Percentiles rank a stretch among this genome's conserved stretches.
Conservation (phyloP, 1,140 invertebrate species). For the Drosophila yakuba region DNA sequence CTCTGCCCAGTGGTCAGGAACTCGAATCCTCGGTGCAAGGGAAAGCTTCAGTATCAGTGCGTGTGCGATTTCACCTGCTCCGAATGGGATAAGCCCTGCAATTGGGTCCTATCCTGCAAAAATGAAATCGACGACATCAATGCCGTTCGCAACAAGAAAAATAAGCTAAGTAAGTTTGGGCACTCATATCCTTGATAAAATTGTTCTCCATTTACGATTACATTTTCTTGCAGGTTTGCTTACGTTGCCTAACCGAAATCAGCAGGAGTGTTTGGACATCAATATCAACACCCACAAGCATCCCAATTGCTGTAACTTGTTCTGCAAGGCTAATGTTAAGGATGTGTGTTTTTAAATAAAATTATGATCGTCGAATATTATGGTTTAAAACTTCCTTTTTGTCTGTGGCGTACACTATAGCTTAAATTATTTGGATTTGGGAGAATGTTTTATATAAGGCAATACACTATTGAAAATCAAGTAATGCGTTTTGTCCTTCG, state of each 20-base stretch:
- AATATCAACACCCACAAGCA: slow-evolving; percentile 24
- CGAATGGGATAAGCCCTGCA: slow-evolving; percentile 48
- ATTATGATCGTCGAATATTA: not conserved
- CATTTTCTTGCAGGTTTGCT: slow-evolving; percentile 11
- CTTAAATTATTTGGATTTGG: too few relatives aligned
- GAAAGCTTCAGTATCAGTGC: slow-evolving; percentile 16
- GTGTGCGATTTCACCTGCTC: slow-evolving; percentile 51
- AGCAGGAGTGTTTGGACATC: slow-evolving; percentile 28
- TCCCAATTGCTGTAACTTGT: slow-evolving; percentile 33
- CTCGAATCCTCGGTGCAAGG: not conserved
- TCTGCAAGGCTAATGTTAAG: slow-evolving; percentile 1
- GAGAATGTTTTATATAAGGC: too few relatives aligned
- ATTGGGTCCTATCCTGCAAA: slow-evolving; percentile 33
- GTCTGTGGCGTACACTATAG: too few relatives aligned
- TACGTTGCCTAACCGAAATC: not conserved
- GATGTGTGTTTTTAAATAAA: slow-evolving; percentile 47
- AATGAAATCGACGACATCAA: slow-evolving; percentile 25
- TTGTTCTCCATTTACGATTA: not conserved
- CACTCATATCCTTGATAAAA: too few relatives aligned
- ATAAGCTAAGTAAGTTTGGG: slow-evolving; percentile 29
- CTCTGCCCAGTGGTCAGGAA: slow-evolving; percentile 10
- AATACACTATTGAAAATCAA: too few relatives aligned
- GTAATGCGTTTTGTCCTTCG: too few relatives aligned
- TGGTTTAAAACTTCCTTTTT: too few relatives aligned
- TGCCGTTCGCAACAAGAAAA: not conserved